Conservation (phyloP, 2,888 invertebrate genomes). For the Epirrhoe tristata region DNA sequence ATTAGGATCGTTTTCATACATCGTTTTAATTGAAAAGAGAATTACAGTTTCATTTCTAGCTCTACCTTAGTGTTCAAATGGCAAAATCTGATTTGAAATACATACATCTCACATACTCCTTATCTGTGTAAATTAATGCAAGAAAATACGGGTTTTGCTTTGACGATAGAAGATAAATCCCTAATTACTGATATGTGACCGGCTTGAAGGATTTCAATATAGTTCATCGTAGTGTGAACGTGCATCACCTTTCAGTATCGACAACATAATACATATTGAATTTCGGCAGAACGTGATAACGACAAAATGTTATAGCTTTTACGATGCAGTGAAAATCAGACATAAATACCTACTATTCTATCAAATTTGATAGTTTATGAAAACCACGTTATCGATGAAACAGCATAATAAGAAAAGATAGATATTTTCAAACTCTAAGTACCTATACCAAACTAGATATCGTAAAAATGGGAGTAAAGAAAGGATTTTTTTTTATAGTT, state of each 20-base stretch:
- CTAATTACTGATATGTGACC: background rate
- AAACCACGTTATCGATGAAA: constrained; percentile 4
- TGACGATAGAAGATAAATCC: background rate
- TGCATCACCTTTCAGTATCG: constrained; percentile 9
- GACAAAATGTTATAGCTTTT: constrained; percentile 30
- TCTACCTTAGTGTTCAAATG: too few relatives aligned
- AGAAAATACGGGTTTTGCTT: background rate
- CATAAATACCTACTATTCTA: constrained; percentile 20
- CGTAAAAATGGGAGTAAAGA: too few relatives aligned
- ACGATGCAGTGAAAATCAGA: constrained; percentile 15
- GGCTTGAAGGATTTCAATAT: constrained; percentile 3
- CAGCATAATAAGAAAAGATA: background rate
- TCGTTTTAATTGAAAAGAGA: too few relatives aligned
- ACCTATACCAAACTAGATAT: too few relatives aligned
- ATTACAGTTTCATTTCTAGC: too few relatives aligned
- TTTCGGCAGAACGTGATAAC: constrained; percentile 33
- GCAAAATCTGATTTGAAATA: background rate
- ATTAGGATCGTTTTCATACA: too few relatives aligned
- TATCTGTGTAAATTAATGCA: background rate
- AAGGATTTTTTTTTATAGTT: too few relatives aligned
- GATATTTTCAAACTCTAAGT: too few relatives aligned
- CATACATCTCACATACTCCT: background rate
- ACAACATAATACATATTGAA: constrained; percentile 30
- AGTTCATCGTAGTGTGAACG: constrained; percentile 15
- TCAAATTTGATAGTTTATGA: constrained; percentile 4